Evolutionary conservation across 35 echinoderm and acorn worm genomes (phyloP), one percentile per base, ranked within the genome.

Genomic region (Hemicentrotus pulcherrimus): DNA sequence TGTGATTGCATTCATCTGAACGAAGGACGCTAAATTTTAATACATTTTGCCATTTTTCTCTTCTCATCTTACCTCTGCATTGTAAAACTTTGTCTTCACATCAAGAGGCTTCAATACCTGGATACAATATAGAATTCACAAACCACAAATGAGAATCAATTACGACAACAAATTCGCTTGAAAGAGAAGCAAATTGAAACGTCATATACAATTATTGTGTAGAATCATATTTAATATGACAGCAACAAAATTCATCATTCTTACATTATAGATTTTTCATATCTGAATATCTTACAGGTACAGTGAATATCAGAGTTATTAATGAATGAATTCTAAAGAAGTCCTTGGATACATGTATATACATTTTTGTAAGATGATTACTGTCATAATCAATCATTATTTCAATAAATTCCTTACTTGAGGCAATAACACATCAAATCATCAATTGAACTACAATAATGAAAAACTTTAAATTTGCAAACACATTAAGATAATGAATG

Each of bases 61-160:
- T n/a, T 6, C 65, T 78, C 7, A 94, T 28, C 95, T 96, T 95
- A 99, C 98, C 97, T 99, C 98, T 70, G 98, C 97, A 95, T 97
- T 99, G 95, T 99, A 99, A 55, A 99, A 99, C 94, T 99, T 99
- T 47, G 98, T 99, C 95, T 99, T 99, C 18, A 99, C 98, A 95
- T 99, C 98, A 35, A 99, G 47, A 31, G 98, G 98, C 97, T 99
- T 99, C 46, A 99, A 96, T 46, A 99, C 98, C 98, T 99, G 86
- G 16, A 55, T 31, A 60, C 92, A 92, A 46, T 24, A 95, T 59
- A 86, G 32, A 95, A 88, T 85, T 28, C 86, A 45, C 7, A n/a
- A 70, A 78, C 4, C 19, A 7, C 28, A 4, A n/a, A 4, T n/a
- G 6, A 28, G 24, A 28, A 41, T 41, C 35, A 41, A 41, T 41